phyloP scores from a whole-genome alignment of 2,888 invertebrate genomes.

The Quadriops clusia region DNA sequence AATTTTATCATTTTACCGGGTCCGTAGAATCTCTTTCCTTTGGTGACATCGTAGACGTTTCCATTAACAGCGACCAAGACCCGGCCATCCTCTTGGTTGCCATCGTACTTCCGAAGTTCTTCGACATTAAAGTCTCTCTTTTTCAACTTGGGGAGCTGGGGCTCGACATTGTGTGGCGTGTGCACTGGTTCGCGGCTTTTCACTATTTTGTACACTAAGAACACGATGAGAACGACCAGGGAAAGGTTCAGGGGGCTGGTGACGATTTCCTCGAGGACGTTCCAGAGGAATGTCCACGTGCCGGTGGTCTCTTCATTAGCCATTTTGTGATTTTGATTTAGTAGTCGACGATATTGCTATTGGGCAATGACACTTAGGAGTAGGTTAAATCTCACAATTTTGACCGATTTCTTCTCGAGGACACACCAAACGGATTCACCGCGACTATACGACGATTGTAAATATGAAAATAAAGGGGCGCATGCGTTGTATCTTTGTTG shows the following conservation, averaged over 20 bases:
- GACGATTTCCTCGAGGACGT: slow-evolving; percentile 48
- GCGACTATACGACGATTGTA: too few relatives aligned
- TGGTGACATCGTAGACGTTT: slow-evolving; percentile 89
- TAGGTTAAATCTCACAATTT: too few relatives aligned
- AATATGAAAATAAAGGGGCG: too few relatives aligned
- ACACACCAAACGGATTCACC: too few relatives aligned
- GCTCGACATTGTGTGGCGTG: slow-evolving; percentile 37
- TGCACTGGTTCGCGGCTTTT: slow-evolving; percentile 41
- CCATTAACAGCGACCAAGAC: slow-evolving; percentile 89
- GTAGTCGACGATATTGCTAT: too few relatives aligned
- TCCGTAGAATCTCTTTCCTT: slow-evolving; percentile 83
- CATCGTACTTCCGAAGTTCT: slow-evolving; percentile 79
- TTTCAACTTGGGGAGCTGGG: slow-evolving; percentile 68
- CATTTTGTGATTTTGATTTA: slow-evolving; percentile 29
- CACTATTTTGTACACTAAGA: slow-evolving; percentile 64
- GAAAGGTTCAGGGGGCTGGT: slow-evolving; percentile 60
- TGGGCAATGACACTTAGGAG: too few relatives aligned
- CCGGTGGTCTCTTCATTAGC: slow-evolving; percentile 24
- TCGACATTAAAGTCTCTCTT: slow-evolving; percentile 85
- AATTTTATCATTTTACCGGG: too few relatives aligned
- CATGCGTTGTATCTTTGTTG: too few relatives aligned
- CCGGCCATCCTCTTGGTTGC: slow-evolving; percentile 73
- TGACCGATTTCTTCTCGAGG: too few relatives aligned
- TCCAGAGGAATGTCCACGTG: slow-evolving; percentile 29
- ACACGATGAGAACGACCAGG: slow-evolving; percentile 54